Conservation (phyloP, 2,113 vertebrate species). For the Gallinago media region DNA sequence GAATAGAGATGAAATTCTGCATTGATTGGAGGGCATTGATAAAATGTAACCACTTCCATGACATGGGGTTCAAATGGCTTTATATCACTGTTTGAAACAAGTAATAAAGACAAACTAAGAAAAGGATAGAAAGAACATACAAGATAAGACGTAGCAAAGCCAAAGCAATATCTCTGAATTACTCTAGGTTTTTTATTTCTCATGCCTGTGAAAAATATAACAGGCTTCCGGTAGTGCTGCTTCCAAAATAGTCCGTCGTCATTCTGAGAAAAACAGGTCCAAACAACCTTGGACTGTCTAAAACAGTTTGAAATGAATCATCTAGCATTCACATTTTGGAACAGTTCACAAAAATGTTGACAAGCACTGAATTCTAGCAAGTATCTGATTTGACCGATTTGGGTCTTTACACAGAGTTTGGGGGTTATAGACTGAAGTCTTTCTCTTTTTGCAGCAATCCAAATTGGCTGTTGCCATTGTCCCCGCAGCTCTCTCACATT, state of each 20-base stretch:
- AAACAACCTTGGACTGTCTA: slow-evolving; percentile 5
- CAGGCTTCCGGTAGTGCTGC: not conserved
- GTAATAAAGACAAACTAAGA: not conserved
- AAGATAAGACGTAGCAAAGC: not conserved
- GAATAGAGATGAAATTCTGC: not conserved
- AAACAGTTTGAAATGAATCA: not conserved
- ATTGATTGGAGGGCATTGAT: not conserved
- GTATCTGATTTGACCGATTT: not conserved
- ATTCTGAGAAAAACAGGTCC: slow-evolving; percentile 20
- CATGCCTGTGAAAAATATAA: not conserved
- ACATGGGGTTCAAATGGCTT: not conserved
- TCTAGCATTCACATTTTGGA: slow-evolving; percentile 9
- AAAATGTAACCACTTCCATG: not conserved
- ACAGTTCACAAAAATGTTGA: slow-evolving; percentile 12
- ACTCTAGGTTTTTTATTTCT: not conserved
- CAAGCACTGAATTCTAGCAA: not conserved
- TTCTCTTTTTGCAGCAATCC: not conserved
- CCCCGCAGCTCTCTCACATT: not conserved
- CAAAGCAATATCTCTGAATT: not conserved
- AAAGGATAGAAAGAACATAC: not conserved
- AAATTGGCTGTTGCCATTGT: not conserved
- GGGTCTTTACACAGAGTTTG: not conserved
- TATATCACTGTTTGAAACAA: not conserved
- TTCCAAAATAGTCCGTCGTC: not conserved
- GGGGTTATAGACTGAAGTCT: not conserved